phyloP scores from a whole-genome alignment of 2,797 vertebrate species.

The Coranthus polyacanthus region DNA sequence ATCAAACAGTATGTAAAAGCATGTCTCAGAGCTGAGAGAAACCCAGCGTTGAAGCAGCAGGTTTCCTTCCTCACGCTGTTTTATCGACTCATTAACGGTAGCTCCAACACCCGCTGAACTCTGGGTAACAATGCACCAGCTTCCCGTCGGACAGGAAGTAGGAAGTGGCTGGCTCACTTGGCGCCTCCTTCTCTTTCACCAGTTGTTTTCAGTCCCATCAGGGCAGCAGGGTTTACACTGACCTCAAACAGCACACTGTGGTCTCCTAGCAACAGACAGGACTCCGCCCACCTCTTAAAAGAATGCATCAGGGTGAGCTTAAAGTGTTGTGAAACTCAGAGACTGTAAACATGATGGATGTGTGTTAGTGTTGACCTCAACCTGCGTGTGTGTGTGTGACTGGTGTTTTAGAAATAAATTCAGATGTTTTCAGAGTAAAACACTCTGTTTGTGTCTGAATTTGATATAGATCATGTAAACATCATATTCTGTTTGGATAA shows the following conservation, averaged over 20 bases:
- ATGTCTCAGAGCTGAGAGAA: background rate
- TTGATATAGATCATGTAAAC: too few relatives aligned
- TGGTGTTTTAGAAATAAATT: too few relatives aligned
- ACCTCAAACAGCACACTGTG: background rate
- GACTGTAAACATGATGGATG: conserved; percentile 40
- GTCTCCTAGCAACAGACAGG: conserved; percentile 15
- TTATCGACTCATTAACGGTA: background rate
- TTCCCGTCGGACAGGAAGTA: conserved; percentile 63
- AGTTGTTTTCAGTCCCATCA: conserved; percentile 7
- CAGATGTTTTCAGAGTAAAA: too few relatives aligned
- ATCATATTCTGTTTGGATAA: too few relatives aligned
- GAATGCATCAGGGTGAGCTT: background rate
- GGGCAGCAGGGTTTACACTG: conserved; percentile 17
- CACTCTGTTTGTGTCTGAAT: too few relatives aligned
- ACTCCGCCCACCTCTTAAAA: background rate
- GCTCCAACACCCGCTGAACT: conserved; percentile 16
- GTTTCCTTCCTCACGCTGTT: conserved; percentile 40
- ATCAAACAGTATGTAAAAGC: too few relatives aligned
- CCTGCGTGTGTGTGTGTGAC: conserved; percentile 13
- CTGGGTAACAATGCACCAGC: conserved; percentile 46
- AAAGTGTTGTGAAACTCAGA: conserved; percentile 9
- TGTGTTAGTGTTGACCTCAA: conserved; percentile 27
- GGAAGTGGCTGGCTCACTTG: conserved; percentile 47
- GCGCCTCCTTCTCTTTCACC: conserved; percentile 23
- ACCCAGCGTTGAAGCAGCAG: background rate